Evolutionary conservation across 2,113 vertebrate genomes (phyloP).

Genomic region (Stercorarius parasiticus): DNA sequence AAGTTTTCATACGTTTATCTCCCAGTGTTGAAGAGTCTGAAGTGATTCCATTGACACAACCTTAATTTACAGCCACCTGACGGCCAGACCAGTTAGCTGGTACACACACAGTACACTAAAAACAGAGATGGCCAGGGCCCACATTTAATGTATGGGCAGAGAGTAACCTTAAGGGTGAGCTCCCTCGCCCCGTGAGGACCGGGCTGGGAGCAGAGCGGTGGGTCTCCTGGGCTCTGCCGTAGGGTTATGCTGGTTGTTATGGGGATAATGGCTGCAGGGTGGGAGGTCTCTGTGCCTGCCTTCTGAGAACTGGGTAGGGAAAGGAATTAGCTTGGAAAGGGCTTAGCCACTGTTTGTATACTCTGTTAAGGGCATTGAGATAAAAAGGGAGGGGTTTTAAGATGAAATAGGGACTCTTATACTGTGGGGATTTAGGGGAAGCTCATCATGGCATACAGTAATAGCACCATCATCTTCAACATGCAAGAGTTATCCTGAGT

Average conservation of each 20-base stretch:
- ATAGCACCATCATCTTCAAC: not conserved
- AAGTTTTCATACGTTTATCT: not conserved
- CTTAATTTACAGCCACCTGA: not conserved
- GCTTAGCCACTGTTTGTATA: not conserved
- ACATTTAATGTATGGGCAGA: not conserved
- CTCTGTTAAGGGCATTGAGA: not conserved
- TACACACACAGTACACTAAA: not conserved
- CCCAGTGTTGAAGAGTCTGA: not conserved
- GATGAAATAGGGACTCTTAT: not conserved
- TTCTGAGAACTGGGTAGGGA: not conserved
- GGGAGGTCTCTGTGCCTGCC: not conserved
- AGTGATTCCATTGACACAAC: not conserved
- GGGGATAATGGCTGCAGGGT: not conserved
- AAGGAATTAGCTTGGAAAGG: not conserved
- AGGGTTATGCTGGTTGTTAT: not conserved
- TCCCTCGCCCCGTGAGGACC: accelerated
- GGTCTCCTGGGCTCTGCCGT: not conserved
- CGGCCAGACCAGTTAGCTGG: not conserved
- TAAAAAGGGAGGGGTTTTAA: not conserved
- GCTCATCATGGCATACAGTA: accelerated
- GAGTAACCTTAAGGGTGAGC: not conserved
- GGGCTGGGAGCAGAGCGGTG: accelerated
- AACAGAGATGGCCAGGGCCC: not conserved
- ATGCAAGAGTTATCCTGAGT: not conserved
- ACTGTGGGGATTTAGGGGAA: not conserved